Base-by-base conservation (phyloP, 2,797 vertebrate genomes). In the Phalanger gymnotis region DNA sequence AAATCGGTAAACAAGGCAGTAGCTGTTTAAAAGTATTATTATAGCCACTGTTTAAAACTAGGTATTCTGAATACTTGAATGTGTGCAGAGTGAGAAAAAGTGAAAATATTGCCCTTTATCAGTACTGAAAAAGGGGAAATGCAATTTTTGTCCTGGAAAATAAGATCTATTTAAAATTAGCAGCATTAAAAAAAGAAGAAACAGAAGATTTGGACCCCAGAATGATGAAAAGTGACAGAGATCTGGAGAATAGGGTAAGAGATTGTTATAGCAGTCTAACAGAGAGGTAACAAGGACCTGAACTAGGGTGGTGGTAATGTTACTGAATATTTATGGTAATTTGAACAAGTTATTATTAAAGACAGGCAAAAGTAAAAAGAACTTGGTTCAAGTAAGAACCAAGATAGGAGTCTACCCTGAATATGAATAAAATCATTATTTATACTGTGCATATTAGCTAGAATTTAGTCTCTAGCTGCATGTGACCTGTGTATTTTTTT, bases 301-400 rank as follows among this genome's bases (percentile, higher is more conserved):
- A 73, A 19, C 14, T n/a, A 73, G 61, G 5, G 14, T 40, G 61
- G 5, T 73, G 4, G 34, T 19, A 73, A 73, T 73, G 2, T 47
- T 25, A 66, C 7, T 47, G 22, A 9, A 81, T 47, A 47, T 81
- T 47, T 81, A 10, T 81, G 7, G 7, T 10, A 96, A 92, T 92
- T 57, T 54, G 94, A 94, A 94, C 92, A 90, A n/a, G 66, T 90
- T 54, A 19, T 90, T 28, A 90, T 90, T 95, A 81, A 97, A 96
- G 30, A 93, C 2, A 95, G 34, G 30, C 5, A 94, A 28, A 95
- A 14, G 25, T 40, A 53, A 73, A 81, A 95, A 91, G n/a, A n/a
- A 3, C 53, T 94, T 91, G 28, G 2, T 34, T 57, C 52, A 96
- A 92, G 92, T 4, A 73, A 55, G 61, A 34, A 66, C 57, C 93